phyloP scores from a whole-genome alignment of 2,888 invertebrate species.

The Microctonus brassicae region DNA sequence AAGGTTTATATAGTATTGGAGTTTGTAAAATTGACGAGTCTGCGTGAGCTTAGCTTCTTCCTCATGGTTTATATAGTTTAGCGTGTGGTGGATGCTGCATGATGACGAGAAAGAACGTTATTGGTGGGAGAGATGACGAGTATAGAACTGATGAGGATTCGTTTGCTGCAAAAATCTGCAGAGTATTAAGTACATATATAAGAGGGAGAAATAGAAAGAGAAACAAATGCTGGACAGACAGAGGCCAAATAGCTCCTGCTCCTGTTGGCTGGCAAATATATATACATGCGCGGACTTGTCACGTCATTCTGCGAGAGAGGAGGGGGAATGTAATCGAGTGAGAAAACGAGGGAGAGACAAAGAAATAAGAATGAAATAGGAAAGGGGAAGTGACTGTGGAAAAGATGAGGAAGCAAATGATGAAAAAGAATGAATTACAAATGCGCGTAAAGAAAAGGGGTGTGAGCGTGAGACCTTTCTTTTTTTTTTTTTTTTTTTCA shows the following conservation, averaged over 20 bases:
- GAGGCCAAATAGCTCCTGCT: neutral
- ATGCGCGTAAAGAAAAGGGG: slow-evolving; percentile 61
- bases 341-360: too few species aligned
- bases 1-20: neutral
- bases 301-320: neutral
- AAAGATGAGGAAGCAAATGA: slow-evolving; percentile 17
- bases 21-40: slow-evolving; percentile 5
- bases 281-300: slow-evolving; percentile 19
- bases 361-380: slow-evolving; percentile 37
- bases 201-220: slow-evolving; percentile 42
- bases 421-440: slow-evolving; percentile 41
- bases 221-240: neutral
- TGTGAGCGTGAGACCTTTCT: slow-evolving; percentile 65
- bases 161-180: slow-evolving; percentile 38
- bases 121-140: slow-evolving; percentile 36
- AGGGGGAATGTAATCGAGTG: neutral
- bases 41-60: slow-evolving; percentile 8
- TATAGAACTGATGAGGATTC: slow-evolving; percentile 37
- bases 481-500: too few species aligned
- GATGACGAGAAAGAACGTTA: slow-evolving; percentile 39
- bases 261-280: neutral
- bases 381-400: slow-evolving; percentile 42
- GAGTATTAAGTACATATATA: too few species aligned
- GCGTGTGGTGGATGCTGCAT: slow-evolving; percentile 5
- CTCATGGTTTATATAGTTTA: neutral